Percentiles rank a stretch among this genome's conserved stretches.
These are phyloP conservation scores for Bellardia bayeri DNA, from an alignment of 2,888 invertebrate species.

Conservation along the genomic window DNA sequence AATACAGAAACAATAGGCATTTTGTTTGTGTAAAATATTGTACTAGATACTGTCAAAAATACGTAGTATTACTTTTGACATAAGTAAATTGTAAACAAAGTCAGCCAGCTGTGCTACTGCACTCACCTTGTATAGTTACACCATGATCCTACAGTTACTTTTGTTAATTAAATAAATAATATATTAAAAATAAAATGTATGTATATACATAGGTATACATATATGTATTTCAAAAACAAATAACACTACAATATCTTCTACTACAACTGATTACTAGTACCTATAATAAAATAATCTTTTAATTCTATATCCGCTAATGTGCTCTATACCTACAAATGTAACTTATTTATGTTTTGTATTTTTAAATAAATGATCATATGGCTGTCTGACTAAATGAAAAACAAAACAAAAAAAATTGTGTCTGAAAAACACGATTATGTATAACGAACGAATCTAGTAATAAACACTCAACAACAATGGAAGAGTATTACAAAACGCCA, in stretches of 20 bases:
- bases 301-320: neutral
- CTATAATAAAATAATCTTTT: neutral
- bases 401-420: neutral
- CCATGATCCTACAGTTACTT: too few relatives aligned
- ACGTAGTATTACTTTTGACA: too few relatives aligned
- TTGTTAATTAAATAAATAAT: too few relatives aligned
- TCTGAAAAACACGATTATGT: neutral
- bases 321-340: neutral
- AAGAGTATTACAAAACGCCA: neutral
- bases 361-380: constrained; percentile 1
- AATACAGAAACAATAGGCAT: too few relatives aligned
- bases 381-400: neutral
- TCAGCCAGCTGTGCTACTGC: too few relatives aligned
- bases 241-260: neutral
- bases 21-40: too few relatives aligned
- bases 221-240: too few relatives aligned
- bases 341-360: neutral
- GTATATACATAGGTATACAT: too few relatives aligned
- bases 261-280: neutral
- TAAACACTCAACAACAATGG: neutral
- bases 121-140: too few relatives aligned
- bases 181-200: too few relatives aligned
- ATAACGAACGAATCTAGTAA: neutral
- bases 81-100: too few relatives aligned
- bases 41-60: too few relatives aligned